Conservation (phyloP, 2,797 vertebrate genomes). For the Apogon hyalosoma region DNA sequence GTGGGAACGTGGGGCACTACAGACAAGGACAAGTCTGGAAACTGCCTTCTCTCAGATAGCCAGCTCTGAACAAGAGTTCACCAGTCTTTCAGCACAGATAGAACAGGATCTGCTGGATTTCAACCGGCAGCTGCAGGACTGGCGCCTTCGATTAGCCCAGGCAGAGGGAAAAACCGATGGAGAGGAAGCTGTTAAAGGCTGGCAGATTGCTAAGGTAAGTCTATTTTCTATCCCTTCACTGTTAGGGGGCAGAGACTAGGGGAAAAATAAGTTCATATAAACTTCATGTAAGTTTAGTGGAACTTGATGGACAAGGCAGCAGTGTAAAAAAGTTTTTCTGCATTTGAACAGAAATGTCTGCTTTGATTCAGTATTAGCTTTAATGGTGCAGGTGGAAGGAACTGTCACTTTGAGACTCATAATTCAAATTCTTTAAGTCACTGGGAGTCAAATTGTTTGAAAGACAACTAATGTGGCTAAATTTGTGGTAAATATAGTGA, state of each 20-base stretch:
- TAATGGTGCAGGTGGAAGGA: too few relatives aligned
- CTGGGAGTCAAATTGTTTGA: too few relatives aligned
- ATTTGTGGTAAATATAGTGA: too few relatives aligned
- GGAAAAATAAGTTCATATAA: too few relatives aligned
- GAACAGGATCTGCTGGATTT: constrained; percentile 88
- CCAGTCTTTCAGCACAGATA: constrained; percentile 82
- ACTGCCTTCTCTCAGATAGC: constrained; percentile 88
- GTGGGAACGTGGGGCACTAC: constrained; percentile 90
- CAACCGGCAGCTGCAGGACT: constrained; percentile 81
- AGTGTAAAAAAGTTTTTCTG: neutral
- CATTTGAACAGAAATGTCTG: too few relatives aligned
- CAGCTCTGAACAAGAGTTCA: constrained; percentile 93
- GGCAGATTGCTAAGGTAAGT: constrained; percentile 91
- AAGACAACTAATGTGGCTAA: too few relatives aligned
- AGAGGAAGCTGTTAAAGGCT: constrained; percentile 88
- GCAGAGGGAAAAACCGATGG: constrained; percentile 86
- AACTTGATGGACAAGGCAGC: neutral
- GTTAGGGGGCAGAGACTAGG: too few relatives aligned
- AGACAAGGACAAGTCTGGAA: constrained; percentile 86
- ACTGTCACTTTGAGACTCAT: too few relatives aligned
- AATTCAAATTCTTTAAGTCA: too few relatives aligned
- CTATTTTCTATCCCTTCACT: neutral
- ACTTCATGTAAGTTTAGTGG: too few relatives aligned
- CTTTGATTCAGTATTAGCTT: too few relatives aligned
- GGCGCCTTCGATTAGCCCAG: constrained; percentile 80